phyloP scores from a whole-genome alignment of 2,888 invertebrate species.

The Muscina levida region DNA sequence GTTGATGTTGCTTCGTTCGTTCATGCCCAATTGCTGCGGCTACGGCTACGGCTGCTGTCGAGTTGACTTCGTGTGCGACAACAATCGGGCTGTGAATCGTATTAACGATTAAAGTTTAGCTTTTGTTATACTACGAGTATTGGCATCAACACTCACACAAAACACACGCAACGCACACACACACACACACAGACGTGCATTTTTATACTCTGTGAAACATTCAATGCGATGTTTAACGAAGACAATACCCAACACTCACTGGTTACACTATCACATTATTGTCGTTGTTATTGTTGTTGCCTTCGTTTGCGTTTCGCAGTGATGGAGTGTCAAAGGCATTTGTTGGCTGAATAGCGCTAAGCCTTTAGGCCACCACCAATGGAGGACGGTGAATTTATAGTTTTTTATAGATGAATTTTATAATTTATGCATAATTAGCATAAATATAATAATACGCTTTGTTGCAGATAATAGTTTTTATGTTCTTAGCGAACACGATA shows the following conservation, averaged over 20 bases:
- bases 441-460: not conserved
- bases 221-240: constrained; percentile 11
- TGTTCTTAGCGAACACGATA: too few relatives aligned
- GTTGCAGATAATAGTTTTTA: too few relatives aligned
- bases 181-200: not conserved
- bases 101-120: constrained; percentile 37
- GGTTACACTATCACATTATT: constrained; percentile 1
- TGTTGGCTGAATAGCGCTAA: too few relatives aligned
- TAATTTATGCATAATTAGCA: constrained; percentile 35
- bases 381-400: constrained; percentile 5
- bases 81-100: constrained; percentile 42
- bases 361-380: not conserved
- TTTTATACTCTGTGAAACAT: not conserved
- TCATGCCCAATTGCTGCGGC: constrained; percentile 33
- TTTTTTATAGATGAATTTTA: constrained; percentile 2
- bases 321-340: not conserved
- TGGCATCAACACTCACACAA: constrained; percentile 5
- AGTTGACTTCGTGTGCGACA: constrained; percentile 44
- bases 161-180: constrained; percentile 5
- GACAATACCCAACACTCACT: constrained; percentile 1
- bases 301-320: not conserved
- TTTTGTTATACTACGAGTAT: constrained; percentile 22
- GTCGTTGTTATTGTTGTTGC: constrained; percentile 9
- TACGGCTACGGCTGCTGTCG: constrained; percentile 21
- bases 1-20: constrained; percentile 14